phyloP scores from a whole-genome alignment of 2,113 vertebrate genomes.

The Chamaetylas fuelleborni region DNA sequence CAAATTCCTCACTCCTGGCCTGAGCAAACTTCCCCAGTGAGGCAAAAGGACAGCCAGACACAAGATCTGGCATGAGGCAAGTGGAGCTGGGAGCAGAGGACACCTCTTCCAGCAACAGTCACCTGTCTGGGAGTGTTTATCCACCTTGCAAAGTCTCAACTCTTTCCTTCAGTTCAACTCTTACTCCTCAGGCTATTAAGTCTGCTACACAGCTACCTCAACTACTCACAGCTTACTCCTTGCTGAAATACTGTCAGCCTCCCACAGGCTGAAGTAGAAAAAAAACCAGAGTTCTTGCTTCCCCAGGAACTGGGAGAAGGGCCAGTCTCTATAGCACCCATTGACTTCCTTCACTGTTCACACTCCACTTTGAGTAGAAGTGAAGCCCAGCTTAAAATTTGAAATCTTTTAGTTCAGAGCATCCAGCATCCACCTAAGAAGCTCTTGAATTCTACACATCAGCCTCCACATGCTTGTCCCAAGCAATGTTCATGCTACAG shows the following conservation, averaged over 20 bases:
- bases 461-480: background rate
- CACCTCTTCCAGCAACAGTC: background rate
- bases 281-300: background rate
- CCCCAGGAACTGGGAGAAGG: background rate
- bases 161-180: background rate
- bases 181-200: background rate
- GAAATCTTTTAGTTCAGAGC: background rate
- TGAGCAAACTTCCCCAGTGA: background rate
- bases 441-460: background rate
- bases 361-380: background rate
- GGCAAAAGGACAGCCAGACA: background rate
- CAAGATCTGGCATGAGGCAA: accelerated
- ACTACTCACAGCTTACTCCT: background rate
- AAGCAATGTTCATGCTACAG: background rate
- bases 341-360: background rate
- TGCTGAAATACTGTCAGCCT: background rate
- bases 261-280: background rate
- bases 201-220: background rate
- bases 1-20: background rate
- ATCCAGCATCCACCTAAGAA: background rate
- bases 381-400: background rate
- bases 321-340: background rate
- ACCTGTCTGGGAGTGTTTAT: background rate
- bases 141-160: background rate
- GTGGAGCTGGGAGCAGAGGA: background rate